Evolutionary conservation across 2,797 vertebrate species (phyloP).

Genomic region (Rhinatrema bivittatum): DNA sequence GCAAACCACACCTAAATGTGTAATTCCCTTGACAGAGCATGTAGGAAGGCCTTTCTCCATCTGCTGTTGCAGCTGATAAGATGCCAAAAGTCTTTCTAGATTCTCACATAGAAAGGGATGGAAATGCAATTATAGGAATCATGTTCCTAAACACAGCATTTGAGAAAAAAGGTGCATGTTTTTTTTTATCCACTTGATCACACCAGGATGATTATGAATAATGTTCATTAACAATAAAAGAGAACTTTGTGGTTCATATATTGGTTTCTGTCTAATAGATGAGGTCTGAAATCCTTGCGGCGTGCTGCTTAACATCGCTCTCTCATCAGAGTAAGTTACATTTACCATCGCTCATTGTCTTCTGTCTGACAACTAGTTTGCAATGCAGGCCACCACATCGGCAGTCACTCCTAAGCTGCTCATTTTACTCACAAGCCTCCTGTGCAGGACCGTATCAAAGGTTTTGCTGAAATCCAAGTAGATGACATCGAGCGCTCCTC

Average conservation of each 20-base stretch:
- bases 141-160: slow-evolving; percentile 38
- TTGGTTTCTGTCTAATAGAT: slow-evolving; percentile 22
- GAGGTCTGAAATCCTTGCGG: slow-evolving; percentile 8
- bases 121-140: slow-evolving; percentile 42
- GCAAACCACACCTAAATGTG: slow-evolving; percentile 51
- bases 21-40: slow-evolving; percentile 52
- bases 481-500: no score
- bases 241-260: slow-evolving; percentile 31
- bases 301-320: no score
- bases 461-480: no score
- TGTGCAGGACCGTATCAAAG: no score
- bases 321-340: no score
- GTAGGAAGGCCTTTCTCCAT: slow-evolving; percentile 50
- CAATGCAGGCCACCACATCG: no score
- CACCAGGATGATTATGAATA: slow-evolving; percentile 27
- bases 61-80: slow-evolving; percentile 60
- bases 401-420: no score
- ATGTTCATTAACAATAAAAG: slow-evolving; percentile 25
- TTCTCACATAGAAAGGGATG: slow-evolving; percentile 31
- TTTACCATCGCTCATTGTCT: no score
- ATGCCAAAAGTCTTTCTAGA: slow-evolving; percentile 59
- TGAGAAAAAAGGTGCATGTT: slow-evolving; percentile 27
- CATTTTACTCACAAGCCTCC: no score
- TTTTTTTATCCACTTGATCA: slow-evolving; percentile 33
- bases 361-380: no score